phyloP scores from a whole-genome alignment of 2,113 vertebrate species.

The Lanius collurio region DNA sequence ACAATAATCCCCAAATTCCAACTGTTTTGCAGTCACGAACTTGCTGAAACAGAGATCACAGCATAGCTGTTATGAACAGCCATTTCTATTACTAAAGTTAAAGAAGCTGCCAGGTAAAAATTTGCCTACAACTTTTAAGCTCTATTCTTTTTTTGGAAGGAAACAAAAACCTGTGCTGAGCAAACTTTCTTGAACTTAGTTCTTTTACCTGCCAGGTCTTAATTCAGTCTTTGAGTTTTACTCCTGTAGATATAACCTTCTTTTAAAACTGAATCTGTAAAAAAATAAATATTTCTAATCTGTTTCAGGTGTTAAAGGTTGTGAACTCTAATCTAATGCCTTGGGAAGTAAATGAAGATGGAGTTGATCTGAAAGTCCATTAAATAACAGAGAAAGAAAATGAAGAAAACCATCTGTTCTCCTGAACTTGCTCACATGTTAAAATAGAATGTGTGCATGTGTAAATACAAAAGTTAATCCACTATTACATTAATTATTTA shows the following conservation, averaged over 20 bases:
- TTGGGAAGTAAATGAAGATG: background rate
- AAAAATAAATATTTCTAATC: background rate
- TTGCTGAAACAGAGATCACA: background rate
- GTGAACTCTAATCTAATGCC: background rate
- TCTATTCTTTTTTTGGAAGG: accelerated
- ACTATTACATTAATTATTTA: background rate
- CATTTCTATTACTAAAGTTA: background rate
- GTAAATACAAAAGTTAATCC: background rate
- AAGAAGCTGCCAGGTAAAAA: background rate
- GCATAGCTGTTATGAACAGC: background rate
- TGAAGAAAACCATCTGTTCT: background rate
- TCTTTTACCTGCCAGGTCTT: background rate
- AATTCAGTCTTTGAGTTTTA: background rate
- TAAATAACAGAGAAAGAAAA: background rate
- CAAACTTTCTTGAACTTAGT: background rate
- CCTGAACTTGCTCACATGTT: background rate
- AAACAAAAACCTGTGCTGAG: background rate
- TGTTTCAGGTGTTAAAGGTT: background rate
- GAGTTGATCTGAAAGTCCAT: background rate
- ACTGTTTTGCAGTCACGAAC: background rate
- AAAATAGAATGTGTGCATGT: background rate
- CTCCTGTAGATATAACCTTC: background rate
- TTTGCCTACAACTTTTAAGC: background rate
- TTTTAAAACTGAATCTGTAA: background rate
- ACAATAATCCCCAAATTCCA: background rate